Conservation (phyloP, 2,888 invertebrate species). For the Aromia moschata region DNA sequence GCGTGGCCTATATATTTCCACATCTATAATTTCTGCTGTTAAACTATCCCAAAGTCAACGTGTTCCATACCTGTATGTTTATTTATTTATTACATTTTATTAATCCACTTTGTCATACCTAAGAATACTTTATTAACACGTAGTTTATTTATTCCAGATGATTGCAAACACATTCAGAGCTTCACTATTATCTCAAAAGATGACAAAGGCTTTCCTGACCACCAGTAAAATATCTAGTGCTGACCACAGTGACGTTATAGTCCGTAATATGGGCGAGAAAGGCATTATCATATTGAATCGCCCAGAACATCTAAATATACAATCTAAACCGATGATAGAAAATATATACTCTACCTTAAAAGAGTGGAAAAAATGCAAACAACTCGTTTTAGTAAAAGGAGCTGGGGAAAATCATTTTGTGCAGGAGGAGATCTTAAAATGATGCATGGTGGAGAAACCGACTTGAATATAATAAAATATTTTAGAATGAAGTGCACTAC, state of each 20-base stretch:
- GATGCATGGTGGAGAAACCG: conserved; percentile 73
- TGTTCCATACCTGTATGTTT: no score
- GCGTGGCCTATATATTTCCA: no score
- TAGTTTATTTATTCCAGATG: no score
- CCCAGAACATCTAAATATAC: conserved; percentile 81
- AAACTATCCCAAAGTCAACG: no score
- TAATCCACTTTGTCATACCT: no score
- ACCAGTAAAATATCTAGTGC: conserved; percentile 51
- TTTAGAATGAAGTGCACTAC: conserved; percentile 87
- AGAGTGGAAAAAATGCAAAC: conserved; percentile 69
- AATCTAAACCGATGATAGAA: conserved; percentile 79
- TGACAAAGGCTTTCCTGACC: not conserved
- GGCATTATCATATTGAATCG: conserved; percentile 78
- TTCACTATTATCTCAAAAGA: not conserved
- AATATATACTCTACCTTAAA: conserved; percentile 69
- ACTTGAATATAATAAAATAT: conserved; percentile 73
- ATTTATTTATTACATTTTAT: no score
- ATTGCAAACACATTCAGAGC: not conserved
- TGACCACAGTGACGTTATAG: conserved; percentile 54
- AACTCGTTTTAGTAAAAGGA: conserved; percentile 65
- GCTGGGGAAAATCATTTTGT: conserved; percentile 91
- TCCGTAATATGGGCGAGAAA: conserved; percentile 58
- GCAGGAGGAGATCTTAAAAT: conserved; percentile 93
- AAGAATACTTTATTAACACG: no score
- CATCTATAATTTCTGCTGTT: no score